phyloP scores from a whole-genome alignment of 1,140 invertebrate species.

The Papilio machaon region DNA sequence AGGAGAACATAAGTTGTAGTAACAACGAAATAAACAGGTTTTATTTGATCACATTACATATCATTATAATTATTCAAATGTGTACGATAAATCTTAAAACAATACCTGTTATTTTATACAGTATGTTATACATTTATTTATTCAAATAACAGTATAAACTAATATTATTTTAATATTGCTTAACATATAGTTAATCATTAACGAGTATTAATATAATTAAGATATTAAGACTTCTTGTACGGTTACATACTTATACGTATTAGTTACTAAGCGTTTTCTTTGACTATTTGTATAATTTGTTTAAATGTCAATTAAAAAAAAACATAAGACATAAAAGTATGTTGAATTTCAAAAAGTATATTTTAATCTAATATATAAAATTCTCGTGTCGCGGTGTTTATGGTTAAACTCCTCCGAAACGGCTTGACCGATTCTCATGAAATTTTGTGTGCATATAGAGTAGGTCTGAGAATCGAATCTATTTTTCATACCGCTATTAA shows the following conservation, averaged over 20 bases:
- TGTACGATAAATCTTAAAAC: background rate
- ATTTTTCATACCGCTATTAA: too few species aligned
- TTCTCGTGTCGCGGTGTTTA: too few species aligned
- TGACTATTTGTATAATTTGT: background rate
- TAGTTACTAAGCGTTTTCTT: background rate
- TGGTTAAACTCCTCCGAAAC: too few species aligned
- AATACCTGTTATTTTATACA: constrained; percentile 5
- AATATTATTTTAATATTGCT: too few species aligned
- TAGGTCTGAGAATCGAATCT: too few species aligned
- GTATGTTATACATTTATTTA: background rate
- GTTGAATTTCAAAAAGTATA: background rate
- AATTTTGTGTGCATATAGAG: too few species aligned
- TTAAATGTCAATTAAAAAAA: too few species aligned
- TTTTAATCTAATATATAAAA: too few species aligned
- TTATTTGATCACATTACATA: background rate
- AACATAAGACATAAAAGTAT: too few species aligned
- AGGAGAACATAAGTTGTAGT: background rate
- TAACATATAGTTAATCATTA: background rate
- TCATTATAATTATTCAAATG: background rate
- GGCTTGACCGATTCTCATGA: too few species aligned
- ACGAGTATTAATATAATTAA: background rate
- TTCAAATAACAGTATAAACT: background rate
- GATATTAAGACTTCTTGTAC: background rate
- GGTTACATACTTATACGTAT: background rate
- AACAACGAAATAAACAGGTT: constrained; percentile 3